Percentiles rank a stretch among this genome's conserved stretches.
Conservation (phyloP, 2,797 vertebrate species). For the Melopsittacus undulatus region DNA sequence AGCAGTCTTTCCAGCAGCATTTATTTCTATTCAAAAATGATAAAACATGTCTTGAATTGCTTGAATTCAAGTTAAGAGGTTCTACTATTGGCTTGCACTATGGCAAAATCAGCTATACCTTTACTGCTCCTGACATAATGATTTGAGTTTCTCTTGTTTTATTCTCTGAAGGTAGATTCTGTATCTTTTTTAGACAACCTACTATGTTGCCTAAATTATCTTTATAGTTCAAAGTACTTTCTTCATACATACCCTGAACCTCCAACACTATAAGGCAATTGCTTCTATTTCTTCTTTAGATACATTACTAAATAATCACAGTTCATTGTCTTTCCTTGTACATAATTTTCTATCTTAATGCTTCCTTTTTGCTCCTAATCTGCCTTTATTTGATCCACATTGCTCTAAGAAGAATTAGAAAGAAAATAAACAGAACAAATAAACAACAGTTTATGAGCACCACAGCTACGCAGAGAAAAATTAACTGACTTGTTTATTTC, state of each 20-base stretch:
- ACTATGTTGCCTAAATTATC: background rate
- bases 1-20: background rate
- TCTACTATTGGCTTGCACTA: background rate
- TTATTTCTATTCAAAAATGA: background rate
- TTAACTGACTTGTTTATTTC: background rate
- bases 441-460: background rate
- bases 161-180: background rate
- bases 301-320: background rate
- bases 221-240: background rate
- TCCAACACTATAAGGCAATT: background rate
- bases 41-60: background rate
- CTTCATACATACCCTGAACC: background rate
- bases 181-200: background rate
- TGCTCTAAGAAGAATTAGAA: background rate
- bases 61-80: background rate
- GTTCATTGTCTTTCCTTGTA: background rate
- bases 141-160: background rate
- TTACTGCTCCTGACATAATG: background rate
- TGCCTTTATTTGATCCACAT: background rate
- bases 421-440: too few relatives aligned
- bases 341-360: background rate
- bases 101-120: background rate
- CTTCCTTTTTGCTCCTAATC: accelerated
- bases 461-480: background rate
- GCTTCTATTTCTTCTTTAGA: background rate